Base-by-base conservation (phyloP, 2,113 vertebrate genomes). In the Otolemur garnettii region DNA sequence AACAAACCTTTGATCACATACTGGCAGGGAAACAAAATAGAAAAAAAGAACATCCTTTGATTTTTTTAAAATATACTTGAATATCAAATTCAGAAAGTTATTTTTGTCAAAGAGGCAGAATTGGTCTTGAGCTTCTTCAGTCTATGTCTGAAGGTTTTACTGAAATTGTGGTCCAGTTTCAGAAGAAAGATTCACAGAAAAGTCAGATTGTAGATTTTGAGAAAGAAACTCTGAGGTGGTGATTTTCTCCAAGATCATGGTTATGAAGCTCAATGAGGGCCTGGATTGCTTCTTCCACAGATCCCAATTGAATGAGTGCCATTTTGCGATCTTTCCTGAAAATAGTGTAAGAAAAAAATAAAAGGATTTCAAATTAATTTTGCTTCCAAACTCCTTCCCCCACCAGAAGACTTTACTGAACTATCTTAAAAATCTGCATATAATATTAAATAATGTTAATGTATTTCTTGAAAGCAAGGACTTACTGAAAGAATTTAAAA, bases 241-340 rank as follows among this genome's bases (percentile, higher is more conserved):
- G 99, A 82, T 99, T 98, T 95, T 99, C 98, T 97, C 99, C 99
- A 97, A 99, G 98, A 97, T 99, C 98, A 91, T 99, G 98, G 96
- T 99, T 98, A 95, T 99, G 99, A 97, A 99, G 99, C 30, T 98
- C 98, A 96, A 99, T 99, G 89, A 99, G 98, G 71, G 99, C 99
- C 0, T 99, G 98, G 96, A 99, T 97, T 91, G 99, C 99, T 98
- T 99, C 99, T 96, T 99, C 99, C 96, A 99, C 98, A 77, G 98
- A 99, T 78, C 98, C 98, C 98, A 99, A 97, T 26, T 99, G 98
- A 96, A 99, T 99, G 96, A 99, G 98, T 45, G 99, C 99, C 99
- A 99, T 99, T 98, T 98, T 99, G 93, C 97, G 97, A 96, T 99
- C 98, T 91, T 98, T 99, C 98, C 99, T 99, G 96, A 96, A 98